Base-by-base conservation (phyloP, 2,113 vertebrate genomes). In the Chaetorhynchus papuensis region DNA sequence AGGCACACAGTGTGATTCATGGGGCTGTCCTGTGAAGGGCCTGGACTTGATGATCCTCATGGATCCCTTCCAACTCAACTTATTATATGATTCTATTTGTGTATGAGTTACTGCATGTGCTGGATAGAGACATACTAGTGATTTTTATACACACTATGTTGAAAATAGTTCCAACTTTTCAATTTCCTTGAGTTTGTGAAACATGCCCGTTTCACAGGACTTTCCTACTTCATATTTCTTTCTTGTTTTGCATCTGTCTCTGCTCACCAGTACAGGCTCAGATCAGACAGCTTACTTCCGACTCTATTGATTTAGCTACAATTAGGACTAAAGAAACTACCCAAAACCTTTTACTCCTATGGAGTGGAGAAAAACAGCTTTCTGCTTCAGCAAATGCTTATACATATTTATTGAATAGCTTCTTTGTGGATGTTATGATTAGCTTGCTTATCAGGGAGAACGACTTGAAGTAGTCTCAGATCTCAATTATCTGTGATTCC, bases 401-500 rank as follows among this genome's bases (percentile, higher is more conserved):
- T 90, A 56, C 72, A 90, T 93, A 90, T 87, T 77, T 96, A 91
- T 95, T 90, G 65, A 90, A 81, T 53, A 61, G 33, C n/a, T 72
- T 90, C 65, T 95, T 93, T 96, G 72, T 92, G 85, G 56, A 71
- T 94, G 59, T 76, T 95, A 44, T 82, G 71, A 84, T 96, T 68
- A 94, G 65, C 24, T 81, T 91, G 54, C 64, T 94, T 97, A 89
- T 90, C 83, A 93, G 83, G 59, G 60, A 88, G 95, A 86, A 82
- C 75, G 33, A 64, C 81, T 96, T 79, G 74, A 91, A 74, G 70
- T 83, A 82, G 83, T 80, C 60, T 92, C 79, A 90, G 90, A 94
- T 92, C 90, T 82, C 75, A 90, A 3, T 95, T 95, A 92, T 94
- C 93, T 90, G 47, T 93, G 88, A 88, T 94, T 94, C 91, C 94